A percentile compares a stretch with the other conserved stretches of the same genome.
Evolutionary conservation across 2,797 vertebrate species (phyloP).

Genomic region (Gymnodraco acuticeps): DNA sequence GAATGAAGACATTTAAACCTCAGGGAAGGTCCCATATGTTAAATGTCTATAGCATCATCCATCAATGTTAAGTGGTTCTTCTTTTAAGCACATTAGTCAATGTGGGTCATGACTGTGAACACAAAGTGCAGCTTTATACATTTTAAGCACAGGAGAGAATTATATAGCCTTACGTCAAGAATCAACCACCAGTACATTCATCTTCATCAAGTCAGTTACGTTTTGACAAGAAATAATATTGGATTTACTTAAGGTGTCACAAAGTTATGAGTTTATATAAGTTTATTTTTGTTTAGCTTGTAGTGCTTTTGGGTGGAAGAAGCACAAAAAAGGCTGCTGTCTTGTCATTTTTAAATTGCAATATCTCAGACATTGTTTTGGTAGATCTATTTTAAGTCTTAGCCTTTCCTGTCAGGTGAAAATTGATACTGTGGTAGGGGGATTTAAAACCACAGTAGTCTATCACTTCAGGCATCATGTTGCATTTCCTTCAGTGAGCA

Average conservation of each 20-base stretch:
- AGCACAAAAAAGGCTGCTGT: slow-evolving; percentile 2
- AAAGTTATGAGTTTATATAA: slow-evolving; percentile 33
- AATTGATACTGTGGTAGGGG: slow-evolving; percentile 7
- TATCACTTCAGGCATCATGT: slow-evolving; percentile 37
- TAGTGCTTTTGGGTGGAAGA: slow-evolving; percentile 11
- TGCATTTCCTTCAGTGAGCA: slow-evolving; percentile 34
- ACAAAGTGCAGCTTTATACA: slow-evolving; percentile 19
- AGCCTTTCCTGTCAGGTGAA: slow-evolving; percentile 23
- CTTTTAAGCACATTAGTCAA: slow-evolving; percentile 37
- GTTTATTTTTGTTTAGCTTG: slow-evolving; percentile 20
- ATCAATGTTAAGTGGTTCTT: slow-evolving; percentile 45
- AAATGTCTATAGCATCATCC: slow-evolving; percentile 42
- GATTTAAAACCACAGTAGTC: slow-evolving; percentile 31
- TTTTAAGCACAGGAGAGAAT: slow-evolving; percentile 7
- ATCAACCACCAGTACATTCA: slow-evolving; percentile 11
- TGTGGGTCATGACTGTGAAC: slow-evolving; percentile 42
- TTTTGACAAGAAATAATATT: slow-evolving; percentile 22
- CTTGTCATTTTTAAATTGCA: slow-evolving; percentile 53
- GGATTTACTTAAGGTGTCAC: slow-evolving; percentile 14
- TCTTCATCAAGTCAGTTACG: slow-evolving; percentile 24
- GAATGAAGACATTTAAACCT: slow-evolving; percentile 48
- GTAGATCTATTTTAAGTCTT: slow-evolving; percentile 17
- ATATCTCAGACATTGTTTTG: slow-evolving; percentile 38
- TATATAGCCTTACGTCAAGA: slow-evolving; percentile 7
- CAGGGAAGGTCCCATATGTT: slow-evolving; percentile 34